Percentiles rank a stretch among this genome's conserved stretches.
phyloP scores from a whole-genome alignment of 2,888 invertebrate species.

The Meliscaeva auricollis region DNA sequence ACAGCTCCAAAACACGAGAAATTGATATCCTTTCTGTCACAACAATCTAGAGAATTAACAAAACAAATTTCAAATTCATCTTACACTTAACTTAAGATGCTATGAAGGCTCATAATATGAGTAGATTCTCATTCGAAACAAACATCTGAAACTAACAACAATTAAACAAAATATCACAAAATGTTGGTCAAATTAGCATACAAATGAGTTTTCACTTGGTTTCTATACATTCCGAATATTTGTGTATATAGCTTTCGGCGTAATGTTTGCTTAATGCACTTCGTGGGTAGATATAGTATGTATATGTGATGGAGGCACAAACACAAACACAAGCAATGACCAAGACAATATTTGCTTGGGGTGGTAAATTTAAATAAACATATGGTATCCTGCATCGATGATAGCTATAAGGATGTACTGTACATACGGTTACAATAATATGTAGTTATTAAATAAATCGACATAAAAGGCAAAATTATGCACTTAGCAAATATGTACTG shows the following conservation, averaged over 20 bases:
- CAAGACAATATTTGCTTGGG: slow-evolving; percentile 52
- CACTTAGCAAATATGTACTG: too few relatives aligned
- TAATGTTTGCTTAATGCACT: slow-evolving; percentile 61
- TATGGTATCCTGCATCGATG: slow-evolving; percentile 18
- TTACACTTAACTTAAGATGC: slow-evolving; percentile 18
- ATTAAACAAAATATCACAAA: slow-evolving; percentile 56
- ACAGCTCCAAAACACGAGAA: too few relatives aligned
- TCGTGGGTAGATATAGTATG: slow-evolving; percentile 34
- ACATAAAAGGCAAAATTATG: too few relatives aligned
- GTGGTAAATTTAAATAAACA: slow-evolving; percentile 60
- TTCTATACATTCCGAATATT: background rate
- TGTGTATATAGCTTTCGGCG: slow-evolving; percentile 6
- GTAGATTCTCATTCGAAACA: background rate
- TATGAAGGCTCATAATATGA: background rate
- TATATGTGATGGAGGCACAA: background rate
- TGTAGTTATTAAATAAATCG: too few relatives aligned
- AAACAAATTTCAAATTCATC: background rate
- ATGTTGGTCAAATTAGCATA: slow-evolving; percentile 61
- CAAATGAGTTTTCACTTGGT: slow-evolving; percentile 58
- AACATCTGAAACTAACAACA: slow-evolving; percentile 17
- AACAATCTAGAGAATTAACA: background rate
- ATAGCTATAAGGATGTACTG: too few relatives aligned
- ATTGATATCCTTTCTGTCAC: background rate
- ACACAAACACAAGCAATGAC: slow-evolving; percentile 3
- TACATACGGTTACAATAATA: too few relatives aligned